A percentile compares a stretch with the other conserved stretches of the same genome.
These are phyloP conservation scores for Amazona vittata DNA, from an alignment of 2,113 vertebrate species.

Conservation along the genomic window DNA sequence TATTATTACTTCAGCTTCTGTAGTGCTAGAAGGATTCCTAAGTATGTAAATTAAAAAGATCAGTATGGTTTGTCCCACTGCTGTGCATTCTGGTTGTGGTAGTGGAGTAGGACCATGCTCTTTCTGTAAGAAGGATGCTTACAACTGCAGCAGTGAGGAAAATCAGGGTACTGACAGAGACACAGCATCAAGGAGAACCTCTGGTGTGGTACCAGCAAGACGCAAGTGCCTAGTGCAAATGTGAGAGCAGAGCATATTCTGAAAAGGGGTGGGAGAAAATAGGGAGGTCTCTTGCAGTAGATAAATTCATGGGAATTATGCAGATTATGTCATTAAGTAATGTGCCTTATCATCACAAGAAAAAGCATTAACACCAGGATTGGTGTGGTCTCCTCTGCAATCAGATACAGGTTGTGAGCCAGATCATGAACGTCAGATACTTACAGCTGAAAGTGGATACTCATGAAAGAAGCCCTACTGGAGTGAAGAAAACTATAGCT, in stretches of 20 bases:
- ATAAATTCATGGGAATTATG: not conserved
- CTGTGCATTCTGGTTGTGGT: not conserved
- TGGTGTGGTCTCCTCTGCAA: not conserved
- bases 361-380: not conserved
- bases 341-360: not conserved
- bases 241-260: not conserved
- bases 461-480: not conserved
- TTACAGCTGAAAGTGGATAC: not conserved
- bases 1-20: not conserved
- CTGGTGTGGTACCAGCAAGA: not conserved
- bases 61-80: not conserved
- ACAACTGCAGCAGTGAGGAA: not conserved
- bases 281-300: not conserved
- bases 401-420: not conserved
- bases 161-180: not conserved
- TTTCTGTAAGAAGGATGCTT: not conserved
- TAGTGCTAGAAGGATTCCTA: not conserved
- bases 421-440: not conserved
- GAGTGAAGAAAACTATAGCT: not conserved
- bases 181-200: not conserved
- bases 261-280: not conserved
- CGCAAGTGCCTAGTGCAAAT: not conserved
- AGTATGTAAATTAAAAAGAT: not conserved
- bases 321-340: not conserved
- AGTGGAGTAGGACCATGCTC: not conserved